Evolutionary conservation across 2,888 invertebrate genomes (phyloP).

Genomic region (Acleris emargana): DNA sequence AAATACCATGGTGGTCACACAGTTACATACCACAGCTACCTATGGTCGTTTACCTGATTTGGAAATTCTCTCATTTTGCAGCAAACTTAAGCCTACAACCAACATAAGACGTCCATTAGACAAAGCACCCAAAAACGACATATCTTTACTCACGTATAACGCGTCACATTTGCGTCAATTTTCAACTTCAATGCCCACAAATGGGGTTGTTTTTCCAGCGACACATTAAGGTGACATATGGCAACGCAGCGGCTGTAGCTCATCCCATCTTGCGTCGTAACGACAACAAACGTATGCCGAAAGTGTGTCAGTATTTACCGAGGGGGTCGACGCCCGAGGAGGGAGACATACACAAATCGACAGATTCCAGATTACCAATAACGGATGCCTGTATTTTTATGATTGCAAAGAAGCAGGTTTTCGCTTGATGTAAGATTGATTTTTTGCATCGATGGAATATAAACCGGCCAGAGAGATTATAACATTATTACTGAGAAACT

Average conservation of each 20-base stretch:
- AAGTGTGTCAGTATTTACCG: slow-evolving; percentile 16
- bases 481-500: no score
- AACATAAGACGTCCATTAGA: no score
- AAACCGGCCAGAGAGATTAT: no score
- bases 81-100: no score
- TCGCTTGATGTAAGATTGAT: neutral
- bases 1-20: no score
- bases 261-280: slow-evolving; percentile 12
- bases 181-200: neutral
- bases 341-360: slow-evolving; percentile 24
- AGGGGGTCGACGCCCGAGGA: slow-evolving; percentile 19
- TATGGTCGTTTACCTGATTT: no score
- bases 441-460: no score
- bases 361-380: slow-evolving; percentile 12
- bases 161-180: no score
- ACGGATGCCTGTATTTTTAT: slow-evolving; percentile 9
- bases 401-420: slow-evolving; percentile 9
- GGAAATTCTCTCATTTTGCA: no score
- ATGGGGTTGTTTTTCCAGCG: neutral
- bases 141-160: no score
- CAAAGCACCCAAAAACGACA: no score
- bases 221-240: neutral
- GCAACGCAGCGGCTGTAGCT: neutral
- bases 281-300: slow-evolving; percentile 11
- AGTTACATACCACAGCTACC: no score